A percentile compares a stretch with the other conserved stretches of the same genome.
Conservation (phyloP, 1,140 invertebrate genomes). For the Pseudachorutes palmiensis region DNA sequence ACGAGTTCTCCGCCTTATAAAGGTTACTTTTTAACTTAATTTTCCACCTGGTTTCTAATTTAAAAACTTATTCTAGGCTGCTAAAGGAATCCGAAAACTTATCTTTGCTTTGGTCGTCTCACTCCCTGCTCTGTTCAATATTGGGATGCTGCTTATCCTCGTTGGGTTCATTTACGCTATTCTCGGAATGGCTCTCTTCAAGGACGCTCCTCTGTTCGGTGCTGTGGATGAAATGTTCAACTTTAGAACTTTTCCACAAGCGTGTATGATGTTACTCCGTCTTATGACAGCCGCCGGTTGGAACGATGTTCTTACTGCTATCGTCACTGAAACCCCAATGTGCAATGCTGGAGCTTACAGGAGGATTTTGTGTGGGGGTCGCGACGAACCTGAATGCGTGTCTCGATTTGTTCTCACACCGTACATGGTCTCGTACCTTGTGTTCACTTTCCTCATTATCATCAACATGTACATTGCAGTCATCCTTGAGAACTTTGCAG, state of each 20-base stretch:
- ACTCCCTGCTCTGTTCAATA: constrained; percentile 88
- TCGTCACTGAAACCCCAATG: constrained; percentile 79
- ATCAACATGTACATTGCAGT: constrained; percentile 99
- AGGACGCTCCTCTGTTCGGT: constrained; percentile 73
- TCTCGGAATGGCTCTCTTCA: constrained; percentile 91
- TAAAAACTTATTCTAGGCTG: constrained; percentile 52
- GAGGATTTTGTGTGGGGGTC: constrained; percentile 30
- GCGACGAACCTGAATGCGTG: constrained; percentile 33
- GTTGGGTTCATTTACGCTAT: constrained; percentile 96
- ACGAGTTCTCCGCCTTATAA: constrained; percentile 85
- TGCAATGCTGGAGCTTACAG: constrained; percentile 53
- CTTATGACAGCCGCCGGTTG: constrained; percentile 89
- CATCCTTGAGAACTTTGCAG: constrained; percentile 94
- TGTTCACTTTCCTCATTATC: constrained; percentile 93
- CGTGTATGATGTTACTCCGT: constrained; percentile 84
- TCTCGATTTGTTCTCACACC: constrained; percentile 65
- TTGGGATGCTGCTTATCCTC: constrained; percentile 80
- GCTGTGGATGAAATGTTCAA: constrained; percentile 84
- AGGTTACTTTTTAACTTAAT: too few relatives aligned
- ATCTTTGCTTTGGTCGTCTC: constrained; percentile 91
- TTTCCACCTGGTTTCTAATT: too few relatives aligned
- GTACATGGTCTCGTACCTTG: constrained; percentile 90
- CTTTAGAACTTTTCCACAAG: constrained; percentile 86
- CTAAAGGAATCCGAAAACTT: constrained; percentile 90
- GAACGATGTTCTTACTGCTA: constrained; percentile 83